phyloP scores from a whole-genome alignment of 2,797 vertebrate genomes.

The Sphenopsis melanotis region DNA sequence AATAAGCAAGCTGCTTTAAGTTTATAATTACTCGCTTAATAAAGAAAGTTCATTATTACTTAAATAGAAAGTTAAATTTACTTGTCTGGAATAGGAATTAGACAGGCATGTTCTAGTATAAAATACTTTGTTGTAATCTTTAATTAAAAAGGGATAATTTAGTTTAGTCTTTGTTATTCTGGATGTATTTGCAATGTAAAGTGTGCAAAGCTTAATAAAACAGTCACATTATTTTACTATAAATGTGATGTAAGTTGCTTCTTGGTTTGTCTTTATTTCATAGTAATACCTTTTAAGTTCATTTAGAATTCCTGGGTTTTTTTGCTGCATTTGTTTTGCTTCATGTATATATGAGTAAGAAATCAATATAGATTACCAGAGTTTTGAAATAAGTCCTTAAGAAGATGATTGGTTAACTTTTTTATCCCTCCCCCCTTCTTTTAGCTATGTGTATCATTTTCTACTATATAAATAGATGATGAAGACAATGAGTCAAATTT shows the following conservation, averaged over 20 bases:
- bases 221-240: not conserved
- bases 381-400: not conserved
- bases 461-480: not conserved
- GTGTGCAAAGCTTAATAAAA: not conserved
- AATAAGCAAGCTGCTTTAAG: not conserved
- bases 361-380: not conserved
- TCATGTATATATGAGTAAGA: not conserved
- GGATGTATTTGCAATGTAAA: not conserved
- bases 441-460: not conserved
- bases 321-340: not conserved
- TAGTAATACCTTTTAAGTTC: not conserved
- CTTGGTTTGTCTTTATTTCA: not conserved
- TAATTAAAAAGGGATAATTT: not conserved
- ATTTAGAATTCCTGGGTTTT: not conserved
- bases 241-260: not conserved
- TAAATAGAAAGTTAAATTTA: not conserved
- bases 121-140: not conserved
- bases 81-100: not conserved
- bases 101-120: not conserved
- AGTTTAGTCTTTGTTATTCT: not conserved
- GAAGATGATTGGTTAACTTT: not conserved
- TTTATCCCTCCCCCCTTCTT: not conserved
- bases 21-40: not conserved
- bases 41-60: not conserved
- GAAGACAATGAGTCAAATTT: not conserved